These are phyloP conservation scores for Chymomyza fuscimana DNA, from an alignment of 2,888 invertebrate species.

Conservation along the genomic window DNA sequence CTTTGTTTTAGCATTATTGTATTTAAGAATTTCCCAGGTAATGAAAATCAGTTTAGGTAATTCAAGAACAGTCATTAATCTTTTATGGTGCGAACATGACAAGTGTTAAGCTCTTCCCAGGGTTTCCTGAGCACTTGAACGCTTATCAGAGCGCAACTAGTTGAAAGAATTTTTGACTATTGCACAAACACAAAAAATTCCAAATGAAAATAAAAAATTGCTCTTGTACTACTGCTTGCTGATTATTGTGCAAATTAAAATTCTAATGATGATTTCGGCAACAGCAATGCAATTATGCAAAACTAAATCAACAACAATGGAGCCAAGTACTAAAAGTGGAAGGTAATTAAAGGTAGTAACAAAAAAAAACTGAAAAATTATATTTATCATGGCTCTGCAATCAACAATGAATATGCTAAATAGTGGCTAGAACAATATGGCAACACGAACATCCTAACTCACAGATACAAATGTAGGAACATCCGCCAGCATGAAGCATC, in stretches of 20 bases:
- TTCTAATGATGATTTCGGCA: conserved; percentile 70
- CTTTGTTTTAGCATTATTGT: neutral
- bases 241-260: conserved; percentile 72
- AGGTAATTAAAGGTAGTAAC: conserved; percentile 45
- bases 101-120: neutral
- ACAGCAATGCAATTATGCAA: conserved; percentile 64
- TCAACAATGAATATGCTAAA: conserved; percentile 68
- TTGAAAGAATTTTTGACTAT: conserved; percentile 35
- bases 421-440: conserved; percentile 35
- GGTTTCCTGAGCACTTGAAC: conserved; percentile 1
- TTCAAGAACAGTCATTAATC: neutral
- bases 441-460: conserved; percentile 56
- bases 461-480: conserved; percentile 40
- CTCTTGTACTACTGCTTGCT: conserved; percentile 23
- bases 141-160: conserved; percentile 36
- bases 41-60: neutral
- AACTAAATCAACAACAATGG: conserved; percentile 27
- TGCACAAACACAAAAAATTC: conserved; percentile 46
- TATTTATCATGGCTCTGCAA: conserved; percentile 60
- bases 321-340: conserved; percentile 30
- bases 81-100: neutral
- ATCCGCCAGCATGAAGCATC: conserved; percentile 49
- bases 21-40: neutral
- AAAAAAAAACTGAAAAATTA: conserved; percentile 45
- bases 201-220: conserved; percentile 33